phyloP scores from a whole-genome alignment of 2,888 invertebrate species.

The Parnassius apollo region DNA sequence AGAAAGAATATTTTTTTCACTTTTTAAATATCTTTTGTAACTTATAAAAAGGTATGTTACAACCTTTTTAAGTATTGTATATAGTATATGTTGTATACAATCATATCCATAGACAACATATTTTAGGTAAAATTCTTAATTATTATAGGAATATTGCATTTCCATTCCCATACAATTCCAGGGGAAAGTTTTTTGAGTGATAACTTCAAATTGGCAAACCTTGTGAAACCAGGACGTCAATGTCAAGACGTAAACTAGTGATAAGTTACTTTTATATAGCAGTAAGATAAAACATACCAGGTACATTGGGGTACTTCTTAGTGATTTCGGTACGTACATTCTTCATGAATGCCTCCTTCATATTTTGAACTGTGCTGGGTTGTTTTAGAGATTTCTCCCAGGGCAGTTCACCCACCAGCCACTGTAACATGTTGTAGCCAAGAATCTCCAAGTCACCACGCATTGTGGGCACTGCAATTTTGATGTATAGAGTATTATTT shows the following conservation, averaged over 20 bases:
- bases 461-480: constrained; percentile 85
- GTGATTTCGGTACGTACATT: constrained; percentile 67
- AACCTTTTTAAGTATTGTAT: neutral
- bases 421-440: constrained; percentile 95
- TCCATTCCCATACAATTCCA: no score
- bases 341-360: constrained; percentile 86
- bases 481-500: neutral
- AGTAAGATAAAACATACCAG: constrained; percentile 46
- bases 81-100: no score
- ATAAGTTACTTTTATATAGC: no score
- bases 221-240: no score
- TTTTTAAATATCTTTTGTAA: no score
- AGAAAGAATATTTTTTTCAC: no score
- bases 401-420: constrained; percentile 91
- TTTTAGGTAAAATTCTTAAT: no score
- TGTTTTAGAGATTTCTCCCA: constrained; percentile 88
- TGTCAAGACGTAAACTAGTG: no score
- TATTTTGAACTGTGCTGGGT: constrained; percentile 83
- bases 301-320: constrained; percentile 59
- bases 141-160: no score
- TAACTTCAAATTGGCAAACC: no score
- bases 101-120: no score
- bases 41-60: neutral
- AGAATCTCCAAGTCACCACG: constrained; percentile 97
- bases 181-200: no score